phyloP scores from a whole-genome alignment of 2,888 invertebrate genomes.

The Pseudoips prasinana region DNA sequence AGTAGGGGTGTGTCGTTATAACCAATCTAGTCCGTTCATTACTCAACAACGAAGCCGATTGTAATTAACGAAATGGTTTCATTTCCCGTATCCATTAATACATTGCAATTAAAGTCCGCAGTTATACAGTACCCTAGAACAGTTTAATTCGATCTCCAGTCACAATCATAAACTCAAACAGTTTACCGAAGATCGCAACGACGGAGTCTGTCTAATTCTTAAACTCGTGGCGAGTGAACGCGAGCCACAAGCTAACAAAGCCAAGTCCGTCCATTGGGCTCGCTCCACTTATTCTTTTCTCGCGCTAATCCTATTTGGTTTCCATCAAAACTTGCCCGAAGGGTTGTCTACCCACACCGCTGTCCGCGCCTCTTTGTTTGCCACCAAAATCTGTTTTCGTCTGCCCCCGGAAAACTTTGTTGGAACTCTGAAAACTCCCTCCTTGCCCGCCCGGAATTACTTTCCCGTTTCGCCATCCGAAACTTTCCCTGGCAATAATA shows the following conservation, averaged over 20 bases:
- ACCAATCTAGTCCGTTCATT: too few species aligned
- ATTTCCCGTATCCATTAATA: too few species aligned
- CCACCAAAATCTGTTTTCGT: conserved; percentile 76
- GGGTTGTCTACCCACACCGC: conserved; percentile 49
- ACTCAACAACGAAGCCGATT: too few species aligned
- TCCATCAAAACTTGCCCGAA: conserved; percentile 77
- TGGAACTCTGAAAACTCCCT: conserved; percentile 62
- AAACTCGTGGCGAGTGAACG: conserved; percentile 29
- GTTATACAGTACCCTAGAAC: conserved; percentile 1
- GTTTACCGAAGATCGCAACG: conserved; percentile 42
- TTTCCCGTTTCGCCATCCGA: conserved; percentile 67
- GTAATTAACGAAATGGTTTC: too few species aligned
- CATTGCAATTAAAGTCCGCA: neutral
- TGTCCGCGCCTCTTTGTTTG: conserved; percentile 59
- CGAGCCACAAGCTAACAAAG: conserved; percentile 46
- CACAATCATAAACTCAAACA: conserved; percentile 41
- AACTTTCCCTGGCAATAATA: conserved; percentile 74
- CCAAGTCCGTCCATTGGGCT: conserved; percentile 51
- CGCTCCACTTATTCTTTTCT: conserved; percentile 70
- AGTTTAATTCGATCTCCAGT: conserved; percentile 33
- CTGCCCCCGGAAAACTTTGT: conserved; percentile 65
- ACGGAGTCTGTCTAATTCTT: conserved; percentile 27
- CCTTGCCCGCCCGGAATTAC: conserved; percentile 60
- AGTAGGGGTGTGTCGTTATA: too few species aligned
- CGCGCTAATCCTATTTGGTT: conserved; percentile 77